Conservation (phyloP, 2,888 invertebrate species). For the Lasioglossum villosulum region DNA sequence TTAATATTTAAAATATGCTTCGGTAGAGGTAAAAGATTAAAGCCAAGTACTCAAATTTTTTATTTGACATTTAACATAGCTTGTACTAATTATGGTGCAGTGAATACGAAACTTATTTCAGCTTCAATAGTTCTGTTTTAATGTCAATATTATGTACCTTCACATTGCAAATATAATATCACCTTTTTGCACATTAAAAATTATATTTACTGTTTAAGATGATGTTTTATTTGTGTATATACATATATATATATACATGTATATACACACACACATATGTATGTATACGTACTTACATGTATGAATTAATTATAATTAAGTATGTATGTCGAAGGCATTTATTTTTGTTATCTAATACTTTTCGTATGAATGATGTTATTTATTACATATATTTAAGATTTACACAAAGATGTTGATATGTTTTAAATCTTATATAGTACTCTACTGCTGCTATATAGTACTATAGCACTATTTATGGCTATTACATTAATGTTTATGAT, state of each 20-base stretch:
- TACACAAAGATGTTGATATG: slow-evolving; percentile 29
- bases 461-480: slow-evolving; percentile 1
- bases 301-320: slow-evolving; percentile 25
- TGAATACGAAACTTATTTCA: slow-evolving; percentile 41
- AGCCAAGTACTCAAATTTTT: slow-evolving; percentile 21
- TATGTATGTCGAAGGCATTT: slow-evolving; percentile 30
- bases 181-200: slow-evolving; percentile 33
- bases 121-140: slow-evolving; percentile 20
- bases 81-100: slow-evolving; percentile 24
- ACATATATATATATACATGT: slow-evolving; percentile 15
- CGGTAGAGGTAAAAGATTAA: not conserved
- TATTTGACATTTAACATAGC: slow-evolving; percentile 20
- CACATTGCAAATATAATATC: slow-evolving; percentile 51
- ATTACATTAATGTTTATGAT: slow-evolving; percentile 47
- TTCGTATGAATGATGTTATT: slow-evolving; percentile 44
- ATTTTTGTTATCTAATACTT: slow-evolving; percentile 35
- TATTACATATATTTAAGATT: slow-evolving; percentile 57
- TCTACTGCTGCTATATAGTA: not conserved
- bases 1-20: slow-evolving; percentile 25
- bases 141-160: slow-evolving; percentile 39
- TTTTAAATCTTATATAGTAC: slow-evolving; percentile 29
- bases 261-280: not conserved
- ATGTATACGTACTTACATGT: not conserved
- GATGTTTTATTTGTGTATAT: slow-evolving; percentile 31
- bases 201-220: slow-evolving; percentile 34